Conservation (phyloP, 2,113 vertebrate genomes). For the Rhombomys opimus region DNA sequence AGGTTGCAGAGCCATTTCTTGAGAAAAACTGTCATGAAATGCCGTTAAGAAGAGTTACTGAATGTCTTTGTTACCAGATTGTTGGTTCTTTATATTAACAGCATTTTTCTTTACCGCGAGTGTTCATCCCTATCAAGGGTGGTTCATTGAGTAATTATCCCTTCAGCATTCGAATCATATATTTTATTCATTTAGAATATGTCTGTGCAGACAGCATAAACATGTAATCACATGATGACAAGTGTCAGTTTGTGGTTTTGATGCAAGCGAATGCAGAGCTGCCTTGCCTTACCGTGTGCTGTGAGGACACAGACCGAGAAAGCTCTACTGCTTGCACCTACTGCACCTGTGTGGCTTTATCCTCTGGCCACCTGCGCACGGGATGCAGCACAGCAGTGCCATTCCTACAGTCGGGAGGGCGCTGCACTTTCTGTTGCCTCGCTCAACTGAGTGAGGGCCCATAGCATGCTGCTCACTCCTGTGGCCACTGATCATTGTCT, state of each 20-base stretch:
- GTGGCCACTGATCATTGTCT: background rate
- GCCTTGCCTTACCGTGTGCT: background rate
- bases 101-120: background rate
- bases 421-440: background rate
- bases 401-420: background rate
- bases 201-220: background rate
- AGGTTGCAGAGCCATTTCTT: background rate
- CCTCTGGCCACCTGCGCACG: background rate
- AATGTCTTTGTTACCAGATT: constrained; percentile 9
- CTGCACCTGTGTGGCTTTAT: background rate
- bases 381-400: background rate
- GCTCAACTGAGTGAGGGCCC: background rate
- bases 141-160: background rate
- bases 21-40: constrained; percentile 20
- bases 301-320: too few relatives aligned
- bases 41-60: constrained; percentile 10
- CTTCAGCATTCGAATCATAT: constrained; percentile 14
- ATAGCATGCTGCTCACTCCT: background rate
- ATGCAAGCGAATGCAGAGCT: background rate
- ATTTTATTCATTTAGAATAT: background rate
- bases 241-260: background rate
- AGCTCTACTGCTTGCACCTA: background rate
- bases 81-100: constrained; percentile 31
- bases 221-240: background rate
- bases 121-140: background rate